Evolutionary conservation across 2,797 vertebrate species (phyloP).

Genomic region (Remorina albescens): DNA sequence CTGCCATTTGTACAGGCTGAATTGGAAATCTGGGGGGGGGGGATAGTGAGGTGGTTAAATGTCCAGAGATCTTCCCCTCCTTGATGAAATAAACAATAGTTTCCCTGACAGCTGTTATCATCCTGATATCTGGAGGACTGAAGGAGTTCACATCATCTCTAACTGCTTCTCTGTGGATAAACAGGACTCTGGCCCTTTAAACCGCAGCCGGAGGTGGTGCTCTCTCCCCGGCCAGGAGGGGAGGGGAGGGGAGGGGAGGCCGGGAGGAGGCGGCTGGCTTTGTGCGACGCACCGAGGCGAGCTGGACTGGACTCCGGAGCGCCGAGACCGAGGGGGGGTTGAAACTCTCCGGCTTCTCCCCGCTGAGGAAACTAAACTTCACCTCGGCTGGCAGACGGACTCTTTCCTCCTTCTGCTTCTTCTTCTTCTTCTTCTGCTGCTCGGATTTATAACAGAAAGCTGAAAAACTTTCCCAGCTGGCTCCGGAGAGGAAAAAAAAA

Average conservation of each 20-base stretch:
- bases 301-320: slow-evolving; percentile 54
- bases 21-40: too few species aligned
- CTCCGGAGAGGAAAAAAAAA: too few species aligned
- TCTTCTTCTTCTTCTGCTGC: too few species aligned
- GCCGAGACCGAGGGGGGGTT: background rate
- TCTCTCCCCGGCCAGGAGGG: slow-evolving; percentile 43
- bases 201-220: slow-evolving; percentile 63
- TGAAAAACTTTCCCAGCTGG: slow-evolving; percentile 9
- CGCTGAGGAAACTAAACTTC: slow-evolving; percentile 10
- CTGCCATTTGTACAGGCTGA: too few species aligned
- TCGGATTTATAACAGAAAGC: slow-evolving; percentile 51
- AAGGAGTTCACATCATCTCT: too few species aligned
- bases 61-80: too few species aligned
- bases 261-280: slow-evolving; percentile 46
- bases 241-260: background rate
- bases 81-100: too few species aligned
- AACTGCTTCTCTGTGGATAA: slow-evolving; percentile 22
- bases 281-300: slow-evolving; percentile 61
- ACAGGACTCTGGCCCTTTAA: slow-evolving; percentile 77
- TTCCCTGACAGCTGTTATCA: too few species aligned
- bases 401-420: too few species aligned
- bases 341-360: slow-evolving; percentile 11
- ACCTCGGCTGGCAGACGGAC: too few species aligned
- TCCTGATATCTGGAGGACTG: too few species aligned
- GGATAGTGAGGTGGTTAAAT: too few species aligned